Percentiles rank a stretch among this genome's conserved stretches.
phyloP scores from a whole-genome alignment of 2,113 vertebrate genomes.

The Dicrurus megarhynchus region DNA sequence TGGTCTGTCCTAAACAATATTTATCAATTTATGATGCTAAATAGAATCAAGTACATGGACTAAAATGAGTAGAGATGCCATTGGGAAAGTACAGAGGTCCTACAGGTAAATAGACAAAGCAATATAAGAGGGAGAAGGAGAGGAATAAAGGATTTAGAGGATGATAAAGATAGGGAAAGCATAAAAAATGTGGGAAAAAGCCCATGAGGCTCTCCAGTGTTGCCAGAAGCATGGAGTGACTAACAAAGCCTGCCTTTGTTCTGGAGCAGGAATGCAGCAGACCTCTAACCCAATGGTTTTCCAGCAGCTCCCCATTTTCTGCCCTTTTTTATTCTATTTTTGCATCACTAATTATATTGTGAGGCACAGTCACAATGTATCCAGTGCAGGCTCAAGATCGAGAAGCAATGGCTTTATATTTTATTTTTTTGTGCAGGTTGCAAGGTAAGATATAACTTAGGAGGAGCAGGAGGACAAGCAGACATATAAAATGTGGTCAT shows the following conservation, averaged over 20 bases:
- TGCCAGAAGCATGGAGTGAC: background rate
- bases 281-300: background rate
- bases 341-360: background rate
- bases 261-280: background rate
- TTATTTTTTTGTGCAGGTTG: background rate
- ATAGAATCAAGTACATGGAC: background rate
- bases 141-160: background rate
- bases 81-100: background rate
- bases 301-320: background rate
- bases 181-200: background rate
- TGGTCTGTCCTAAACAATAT: background rate
- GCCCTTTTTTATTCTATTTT: background rate
- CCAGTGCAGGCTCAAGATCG: background rate
- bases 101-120: background rate
- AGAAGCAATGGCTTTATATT: background rate
- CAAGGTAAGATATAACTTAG: background rate
- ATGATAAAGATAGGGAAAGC: background rate
- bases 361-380: background rate
- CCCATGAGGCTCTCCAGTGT: background rate
- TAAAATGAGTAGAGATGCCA: background rate
- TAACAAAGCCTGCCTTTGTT: background rate
- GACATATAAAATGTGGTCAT: background rate
- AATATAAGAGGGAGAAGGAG: background rate
- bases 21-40: background rate
- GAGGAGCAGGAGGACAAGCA: background rate